Evolutionary conservation across 2,888 invertebrate genomes (phyloP).

Genomic region (Drosophila subsilvestris): DNA sequence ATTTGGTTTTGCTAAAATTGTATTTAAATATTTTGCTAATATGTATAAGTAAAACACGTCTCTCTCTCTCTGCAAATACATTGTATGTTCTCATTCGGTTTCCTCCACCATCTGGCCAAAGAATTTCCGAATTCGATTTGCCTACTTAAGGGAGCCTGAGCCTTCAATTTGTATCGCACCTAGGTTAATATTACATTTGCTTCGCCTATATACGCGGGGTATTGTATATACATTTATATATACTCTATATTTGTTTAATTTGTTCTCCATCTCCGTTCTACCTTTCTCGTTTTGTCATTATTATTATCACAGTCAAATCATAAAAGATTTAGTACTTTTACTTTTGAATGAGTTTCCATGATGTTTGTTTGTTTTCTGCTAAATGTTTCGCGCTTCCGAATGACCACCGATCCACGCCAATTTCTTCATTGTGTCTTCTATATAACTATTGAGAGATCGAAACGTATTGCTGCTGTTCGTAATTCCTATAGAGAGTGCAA

Average conservation of each 20-base stretch:
- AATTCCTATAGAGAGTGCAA: slow-evolving; percentile 31
- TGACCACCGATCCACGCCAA: slow-evolving; percentile 41
- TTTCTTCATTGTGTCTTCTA: slow-evolving; percentile 30
- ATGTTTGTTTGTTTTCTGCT: slow-evolving; percentile 55
- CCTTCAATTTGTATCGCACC: slow-evolving; percentile 48
- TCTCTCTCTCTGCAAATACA: slow-evolving; percentile 20
- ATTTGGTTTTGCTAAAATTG: slow-evolving; percentile 72
- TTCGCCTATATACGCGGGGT: slow-evolving; percentile 33
- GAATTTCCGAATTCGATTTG: slow-evolving; percentile 19
- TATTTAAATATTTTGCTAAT: slow-evolving; percentile 78
- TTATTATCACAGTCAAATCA: slow-evolving; percentile 84
- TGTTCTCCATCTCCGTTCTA: slow-evolving; percentile 38
- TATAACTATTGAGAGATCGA: slow-evolving; percentile 52
- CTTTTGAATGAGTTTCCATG: slow-evolving; percentile 80
- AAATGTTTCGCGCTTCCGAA: slow-evolving; percentile 61
- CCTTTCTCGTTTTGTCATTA: slow-evolving; percentile 72
- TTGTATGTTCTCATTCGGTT: slow-evolving; percentile 49
- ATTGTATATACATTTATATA: slow-evolving; percentile 67
- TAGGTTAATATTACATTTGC: slow-evolving; percentile 57
- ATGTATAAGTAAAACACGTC: slow-evolving; percentile 76
- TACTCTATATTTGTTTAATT: slow-evolving; percentile 63
- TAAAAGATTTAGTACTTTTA: slow-evolving; percentile 83
- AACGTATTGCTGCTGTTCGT: slow-evolving; percentile 50
- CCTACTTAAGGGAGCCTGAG: slow-evolving; percentile 5
- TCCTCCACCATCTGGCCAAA: slow-evolving; percentile 16